A percentile compares a stretch with the other conserved stretches of the same genome.
These are phyloP conservation scores for Geodia barretti DNA, from an alignment of 37 sponge, comb jelly and placozoan genomes.

Conservation along the genomic window DNA sequence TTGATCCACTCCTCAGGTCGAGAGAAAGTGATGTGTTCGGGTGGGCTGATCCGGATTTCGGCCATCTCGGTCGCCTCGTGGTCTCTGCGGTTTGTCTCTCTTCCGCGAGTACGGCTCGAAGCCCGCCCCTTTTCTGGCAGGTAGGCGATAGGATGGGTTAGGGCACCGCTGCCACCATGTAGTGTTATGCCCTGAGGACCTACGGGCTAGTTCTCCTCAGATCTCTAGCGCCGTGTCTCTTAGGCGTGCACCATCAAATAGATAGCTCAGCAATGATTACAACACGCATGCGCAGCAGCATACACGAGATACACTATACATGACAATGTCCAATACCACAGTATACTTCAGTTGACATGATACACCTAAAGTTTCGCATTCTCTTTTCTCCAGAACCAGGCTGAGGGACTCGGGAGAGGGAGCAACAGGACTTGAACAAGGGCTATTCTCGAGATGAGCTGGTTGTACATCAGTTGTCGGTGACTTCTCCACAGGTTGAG, in stretches of 20 bases:
- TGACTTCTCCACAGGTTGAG: too few species aligned
- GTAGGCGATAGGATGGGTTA: too few species aligned
- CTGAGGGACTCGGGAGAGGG: too few species aligned
- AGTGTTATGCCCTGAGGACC: not conserved
- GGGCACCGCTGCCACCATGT: constrained; percentile 28
- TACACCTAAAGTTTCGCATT: too few species aligned
- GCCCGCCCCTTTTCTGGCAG: too few species aligned
- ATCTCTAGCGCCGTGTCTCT: not conserved
- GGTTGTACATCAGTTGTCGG: too few species aligned
- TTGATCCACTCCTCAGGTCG: constrained; percentile 38
- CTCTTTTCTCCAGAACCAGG: too few species aligned
- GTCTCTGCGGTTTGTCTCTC: too few species aligned
- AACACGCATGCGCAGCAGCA: not conserved
- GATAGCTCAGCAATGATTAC: not conserved
- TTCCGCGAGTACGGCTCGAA: not conserved
- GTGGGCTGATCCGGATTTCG: constrained; percentile 15
- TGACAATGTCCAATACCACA: not conserved
- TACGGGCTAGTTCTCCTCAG: not conserved
- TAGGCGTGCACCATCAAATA: not conserved
- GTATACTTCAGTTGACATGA: too few species aligned
- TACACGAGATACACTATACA: not conserved
- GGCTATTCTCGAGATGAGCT: too few species aligned
- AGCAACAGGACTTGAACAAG: too few species aligned
- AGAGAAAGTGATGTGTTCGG: constrained; percentile 21
- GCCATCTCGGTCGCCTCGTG: too few species aligned